Evolutionary conservation across 2,113 vertebrate species (phyloP).

Genomic region (Alectura lathami): DNA sequence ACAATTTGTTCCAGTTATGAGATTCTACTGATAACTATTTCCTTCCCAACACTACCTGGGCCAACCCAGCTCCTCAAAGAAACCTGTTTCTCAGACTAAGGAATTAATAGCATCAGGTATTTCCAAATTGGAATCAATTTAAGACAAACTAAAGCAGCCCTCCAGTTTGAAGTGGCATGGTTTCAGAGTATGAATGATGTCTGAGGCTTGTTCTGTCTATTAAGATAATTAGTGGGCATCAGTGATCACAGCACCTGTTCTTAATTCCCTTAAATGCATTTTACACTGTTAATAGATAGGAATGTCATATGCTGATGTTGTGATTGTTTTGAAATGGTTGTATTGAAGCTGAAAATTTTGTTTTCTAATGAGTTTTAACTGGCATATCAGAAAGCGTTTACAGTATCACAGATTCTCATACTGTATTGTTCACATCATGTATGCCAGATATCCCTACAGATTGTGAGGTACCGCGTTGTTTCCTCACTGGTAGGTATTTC

Average conservation of each 20-base stretch:
- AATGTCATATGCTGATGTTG: fast-evolving
- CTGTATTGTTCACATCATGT: conserved; percentile 70
- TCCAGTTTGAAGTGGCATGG: neutral
- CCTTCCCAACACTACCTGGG: neutral
- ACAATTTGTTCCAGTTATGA: neutral
- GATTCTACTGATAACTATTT: fast-evolving
- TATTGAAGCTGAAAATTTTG: neutral
- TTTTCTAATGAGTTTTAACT: neutral
- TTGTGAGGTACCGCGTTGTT: fast-evolving
- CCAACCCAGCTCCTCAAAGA: neutral
- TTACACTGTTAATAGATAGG: fast-evolving
- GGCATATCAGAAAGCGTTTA: conserved; percentile 80
- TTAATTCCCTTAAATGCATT: fast-evolving
- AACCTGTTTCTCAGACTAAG: neutral
- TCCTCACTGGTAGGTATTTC: neutral
- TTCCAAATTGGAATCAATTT: neutral
- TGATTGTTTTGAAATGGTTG: fast-evolving
- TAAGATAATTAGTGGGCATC: neutral
- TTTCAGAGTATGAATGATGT: neutral
- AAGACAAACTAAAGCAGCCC: neutral
- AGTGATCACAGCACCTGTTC: neutral
- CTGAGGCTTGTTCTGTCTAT: neutral
- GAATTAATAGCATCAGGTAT: fast-evolving
- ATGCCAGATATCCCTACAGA: neutral
- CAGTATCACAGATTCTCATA: conserved; percentile 75